Percentiles rank a stretch among this genome's conserved stretches.
Evolutionary conservation across 1,140 invertebrate genomes (phyloP).

Genomic region (Bombus pyrosoma): DNA sequence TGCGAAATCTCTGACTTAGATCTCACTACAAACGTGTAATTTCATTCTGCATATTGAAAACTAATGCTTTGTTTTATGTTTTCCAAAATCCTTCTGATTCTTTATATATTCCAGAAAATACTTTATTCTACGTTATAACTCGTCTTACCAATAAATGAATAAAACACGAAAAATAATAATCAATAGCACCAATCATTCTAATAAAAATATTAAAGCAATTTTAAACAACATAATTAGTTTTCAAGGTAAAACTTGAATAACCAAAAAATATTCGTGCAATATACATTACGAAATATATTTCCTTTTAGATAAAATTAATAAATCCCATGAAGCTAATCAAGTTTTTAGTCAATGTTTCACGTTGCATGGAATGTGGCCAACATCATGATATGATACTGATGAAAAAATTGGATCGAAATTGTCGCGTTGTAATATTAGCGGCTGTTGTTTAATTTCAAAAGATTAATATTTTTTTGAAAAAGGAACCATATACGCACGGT

Average conservation of each 20-base stretch:
- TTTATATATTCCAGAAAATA: not conserved
- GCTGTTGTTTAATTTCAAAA: conserved; percentile 37
- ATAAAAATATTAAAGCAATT: not conserved
- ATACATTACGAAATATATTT: not conserved
- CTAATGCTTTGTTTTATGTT: conserved; percentile 4
- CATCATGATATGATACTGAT: conserved; percentile 7
- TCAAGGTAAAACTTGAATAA: conserved; percentile 11
- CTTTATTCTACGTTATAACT: not conserved
- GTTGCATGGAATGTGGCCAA: conserved; percentile 55
- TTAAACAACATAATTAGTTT: not conserved
- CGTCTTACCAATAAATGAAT: not conserved
- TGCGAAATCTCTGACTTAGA: conserved; percentile 40
- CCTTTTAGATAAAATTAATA: conserved; percentile 27
- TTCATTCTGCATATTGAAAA: not conserved
- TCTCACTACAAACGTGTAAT: conserved; percentile 39
- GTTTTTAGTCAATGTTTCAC: conserved; percentile 30
- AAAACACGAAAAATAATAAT: conserved; percentile 38
- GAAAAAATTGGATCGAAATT: conserved; percentile 43
- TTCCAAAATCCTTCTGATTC: not conserved
- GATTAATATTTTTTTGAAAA: conserved; percentile 30
- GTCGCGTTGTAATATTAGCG: conserved; percentile 57
- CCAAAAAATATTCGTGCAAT: conserved; percentile 47
- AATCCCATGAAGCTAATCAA: not conserved
- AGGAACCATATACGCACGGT: conserved; percentile 41
- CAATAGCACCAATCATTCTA: conserved; percentile 54